Evolutionary conservation across 2,113 vertebrate species (phyloP).

Genomic region (Syngnathus scovelli): DNA sequence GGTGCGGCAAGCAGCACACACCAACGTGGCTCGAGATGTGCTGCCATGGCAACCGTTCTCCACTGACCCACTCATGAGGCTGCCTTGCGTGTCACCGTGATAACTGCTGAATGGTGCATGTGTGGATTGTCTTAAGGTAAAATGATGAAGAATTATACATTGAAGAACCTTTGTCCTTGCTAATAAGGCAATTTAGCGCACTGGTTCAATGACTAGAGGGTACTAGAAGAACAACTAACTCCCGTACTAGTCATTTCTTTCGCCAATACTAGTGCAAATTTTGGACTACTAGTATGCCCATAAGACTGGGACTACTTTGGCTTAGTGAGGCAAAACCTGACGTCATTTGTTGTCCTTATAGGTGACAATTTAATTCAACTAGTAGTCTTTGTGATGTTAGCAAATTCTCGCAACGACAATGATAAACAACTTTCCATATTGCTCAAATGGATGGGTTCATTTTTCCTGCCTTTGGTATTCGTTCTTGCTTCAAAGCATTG

Average conservation of each 20-base stretch:
- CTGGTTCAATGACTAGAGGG: not conserved
- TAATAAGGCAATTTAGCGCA: not conserved
- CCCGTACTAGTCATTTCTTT: not conserved
- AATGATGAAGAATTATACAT: not conserved
- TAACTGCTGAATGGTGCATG: slow-evolving; percentile 41
- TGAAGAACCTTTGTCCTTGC: not conserved
- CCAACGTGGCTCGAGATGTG: slow-evolving; percentile 64
- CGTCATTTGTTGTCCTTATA: not conserved
- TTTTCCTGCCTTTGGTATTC: not conserved
- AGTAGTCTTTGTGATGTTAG: not conserved
- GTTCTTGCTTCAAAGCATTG: not conserved
- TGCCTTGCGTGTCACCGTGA: slow-evolving; percentile 58
- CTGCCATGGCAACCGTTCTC: slow-evolving; percentile 74
- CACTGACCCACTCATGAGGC: slow-evolving; percentile 65
- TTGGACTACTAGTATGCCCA: not conserved
- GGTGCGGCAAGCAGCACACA: slow-evolving; percentile 48
- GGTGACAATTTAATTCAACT: not conserved
- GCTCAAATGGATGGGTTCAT: not conserved
- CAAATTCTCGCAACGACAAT: not conserved
- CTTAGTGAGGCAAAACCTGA: not conserved
- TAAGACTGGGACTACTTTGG: not conserved
- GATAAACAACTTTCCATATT: not conserved
- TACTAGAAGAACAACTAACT: too few species aligned
- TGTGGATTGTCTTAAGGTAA: not conserved
- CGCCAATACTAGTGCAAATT: not conserved